Evolutionary conservation across 1,140 invertebrate genomes (phyloP).

Genomic region (Aphaenogaster floridana): DNA sequence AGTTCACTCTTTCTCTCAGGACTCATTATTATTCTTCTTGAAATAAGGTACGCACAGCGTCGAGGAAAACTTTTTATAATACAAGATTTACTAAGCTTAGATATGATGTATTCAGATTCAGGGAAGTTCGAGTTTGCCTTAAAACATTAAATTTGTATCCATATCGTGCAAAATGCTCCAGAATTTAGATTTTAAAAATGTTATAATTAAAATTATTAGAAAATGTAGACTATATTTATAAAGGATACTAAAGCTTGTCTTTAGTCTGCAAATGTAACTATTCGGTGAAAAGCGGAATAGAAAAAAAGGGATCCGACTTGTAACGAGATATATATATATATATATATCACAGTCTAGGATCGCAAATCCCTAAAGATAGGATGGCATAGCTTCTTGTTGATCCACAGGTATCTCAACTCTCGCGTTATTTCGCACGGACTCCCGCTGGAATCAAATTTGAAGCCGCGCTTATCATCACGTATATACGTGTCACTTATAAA

Average conservation of each 20-base stretch:
- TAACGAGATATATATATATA: conserved; percentile 25
- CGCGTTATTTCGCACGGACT: conserved; percentile 18
- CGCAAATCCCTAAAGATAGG: neutral
- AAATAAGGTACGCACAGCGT: neutral
- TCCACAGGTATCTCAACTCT: neutral
- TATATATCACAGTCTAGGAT: neutral
- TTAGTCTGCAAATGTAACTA: neutral
- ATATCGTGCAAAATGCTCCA: neutral
- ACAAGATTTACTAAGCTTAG: conserved; percentile 9
- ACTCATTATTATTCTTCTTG: conserved; percentile 21
- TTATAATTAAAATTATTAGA: neutral
- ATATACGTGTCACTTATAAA: conserved; percentile 23
- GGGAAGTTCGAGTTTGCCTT: neutral
- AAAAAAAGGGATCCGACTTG: neutral
- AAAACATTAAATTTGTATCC: neutral
- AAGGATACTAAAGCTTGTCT: neutral
- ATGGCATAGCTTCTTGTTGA: neutral
- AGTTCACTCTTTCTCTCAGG: neutral
- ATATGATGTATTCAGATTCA: neutral
- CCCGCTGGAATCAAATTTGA: conserved; percentile 18
- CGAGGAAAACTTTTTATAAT: neutral
- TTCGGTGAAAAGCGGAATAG: neutral
- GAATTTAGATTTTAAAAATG: neutral
- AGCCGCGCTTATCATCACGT: conserved; percentile 18
- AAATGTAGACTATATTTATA: conserved; percentile 9